A percentile compares a stretch with the other conserved stretches of the same genome.
phyloP scores from a whole-genome alignment of 1,140 invertebrate genomes.

The Mactra quadrangularis region DNA sequence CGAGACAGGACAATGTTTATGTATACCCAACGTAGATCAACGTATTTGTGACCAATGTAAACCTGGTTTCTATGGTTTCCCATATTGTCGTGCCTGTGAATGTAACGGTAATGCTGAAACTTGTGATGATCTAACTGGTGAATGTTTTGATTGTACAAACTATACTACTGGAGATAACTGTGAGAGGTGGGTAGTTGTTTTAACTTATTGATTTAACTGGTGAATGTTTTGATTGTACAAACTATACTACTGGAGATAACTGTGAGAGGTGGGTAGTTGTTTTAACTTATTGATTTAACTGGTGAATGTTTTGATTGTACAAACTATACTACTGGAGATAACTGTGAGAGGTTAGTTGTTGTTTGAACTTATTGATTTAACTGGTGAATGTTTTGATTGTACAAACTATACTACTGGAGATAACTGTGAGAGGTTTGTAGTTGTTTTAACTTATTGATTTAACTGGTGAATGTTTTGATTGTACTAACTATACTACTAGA shows the following conservation, averaged over 20 bases:
- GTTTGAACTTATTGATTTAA: too few species aligned
- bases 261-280: slow-evolving; percentile 89
- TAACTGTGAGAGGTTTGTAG: too few species aligned
- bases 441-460: too few species aligned
- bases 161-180: slow-evolving; percentile 94
- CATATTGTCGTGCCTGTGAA: slow-evolving; percentile 96
- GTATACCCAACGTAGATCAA: slow-evolving; percentile 95
- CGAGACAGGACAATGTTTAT: slow-evolving; percentile 96
- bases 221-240: slow-evolving; percentile 94
- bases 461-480: slow-evolving; percentile 95
- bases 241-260: slow-evolving; percentile 93
- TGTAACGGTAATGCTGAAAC: slow-evolving; percentile 98
- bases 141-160: slow-evolving; percentile 94
- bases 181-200: slow-evolving; percentile 87
- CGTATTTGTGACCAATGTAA: slow-evolving; percentile 88
- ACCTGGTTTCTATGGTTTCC: slow-evolving; percentile 88
- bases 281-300: neutral
- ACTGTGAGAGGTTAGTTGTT: too few species aligned
- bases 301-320: too few species aligned
- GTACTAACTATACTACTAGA: slow-evolving; percentile 94
- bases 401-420: too few species aligned
- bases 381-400: too few species aligned
- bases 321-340: too few species aligned
- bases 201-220: slow-evolving; percentile 89
- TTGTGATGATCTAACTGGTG: slow-evolving; percentile 96